Conservation (phyloP, 2,113 vertebrate genomes). For the Columba janthina region DNA sequence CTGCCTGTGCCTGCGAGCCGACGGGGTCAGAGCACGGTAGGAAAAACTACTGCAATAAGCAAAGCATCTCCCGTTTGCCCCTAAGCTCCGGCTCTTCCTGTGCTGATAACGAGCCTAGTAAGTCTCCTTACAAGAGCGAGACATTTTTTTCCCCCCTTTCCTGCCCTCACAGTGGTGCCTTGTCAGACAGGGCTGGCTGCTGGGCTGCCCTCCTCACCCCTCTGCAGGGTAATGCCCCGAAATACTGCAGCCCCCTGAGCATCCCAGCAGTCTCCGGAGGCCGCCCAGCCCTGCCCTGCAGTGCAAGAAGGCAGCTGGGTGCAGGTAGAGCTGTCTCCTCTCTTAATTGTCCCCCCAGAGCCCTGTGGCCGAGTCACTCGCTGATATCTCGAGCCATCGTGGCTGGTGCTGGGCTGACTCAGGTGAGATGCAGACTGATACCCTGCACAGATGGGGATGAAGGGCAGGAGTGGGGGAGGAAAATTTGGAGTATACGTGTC, state of each 20-base stretch:
- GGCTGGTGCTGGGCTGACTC: neutral
- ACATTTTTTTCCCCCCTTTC: neutral
- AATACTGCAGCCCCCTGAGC: neutral
- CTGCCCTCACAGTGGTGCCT: neutral
- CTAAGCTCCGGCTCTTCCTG: slow-evolving; percentile 52
- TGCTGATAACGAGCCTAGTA: slow-evolving; percentile 45
- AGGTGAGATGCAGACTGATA: slow-evolving; percentile 27
- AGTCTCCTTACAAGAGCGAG: neutral
- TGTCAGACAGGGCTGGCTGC: neutral
- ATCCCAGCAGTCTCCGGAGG: neutral
- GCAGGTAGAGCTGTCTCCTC: slow-evolving; percentile 28
- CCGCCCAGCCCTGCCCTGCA: neutral
- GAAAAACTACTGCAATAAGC: slow-evolving; percentile 51
- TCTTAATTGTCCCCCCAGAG: neutral
- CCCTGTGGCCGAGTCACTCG: neutral
- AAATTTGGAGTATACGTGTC: neutral
- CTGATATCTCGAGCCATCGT: neutral
- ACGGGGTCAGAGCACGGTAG: neutral
- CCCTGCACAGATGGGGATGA: neutral
- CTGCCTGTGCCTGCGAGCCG: rapidly evolving
- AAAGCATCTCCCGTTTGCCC: slow-evolving; percentile 50
- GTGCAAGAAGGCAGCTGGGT: neutral
- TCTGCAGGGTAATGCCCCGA: neutral
- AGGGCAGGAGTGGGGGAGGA: neutral
- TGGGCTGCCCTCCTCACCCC: neutral